phyloP scores from a whole-genome alignment of 2,113 vertebrate genomes.

The Callorhinus ursinus region DNA sequence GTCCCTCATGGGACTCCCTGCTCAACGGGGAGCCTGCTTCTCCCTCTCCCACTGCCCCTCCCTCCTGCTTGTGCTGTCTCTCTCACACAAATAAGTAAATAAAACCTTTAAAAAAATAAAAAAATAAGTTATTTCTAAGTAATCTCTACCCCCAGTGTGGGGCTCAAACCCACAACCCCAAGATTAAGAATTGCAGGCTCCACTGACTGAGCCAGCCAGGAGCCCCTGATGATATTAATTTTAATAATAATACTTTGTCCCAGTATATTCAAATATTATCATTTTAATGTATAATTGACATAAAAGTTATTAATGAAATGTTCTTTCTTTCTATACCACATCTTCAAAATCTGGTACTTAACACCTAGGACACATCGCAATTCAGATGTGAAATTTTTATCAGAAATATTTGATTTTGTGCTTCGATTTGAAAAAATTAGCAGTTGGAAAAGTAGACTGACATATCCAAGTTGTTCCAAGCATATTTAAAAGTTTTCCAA shows the following conservation, averaged over 20 bases:
- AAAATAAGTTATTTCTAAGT: neutral
- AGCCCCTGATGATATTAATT: neutral
- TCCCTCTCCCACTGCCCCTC: too few species aligned
- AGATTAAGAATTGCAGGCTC: neutral
- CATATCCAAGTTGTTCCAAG: neutral
- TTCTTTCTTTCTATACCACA: neutral
- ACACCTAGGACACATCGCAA: neutral
- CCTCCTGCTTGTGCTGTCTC: too few species aligned
- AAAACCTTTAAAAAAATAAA: too few species aligned
- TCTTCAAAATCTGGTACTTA: neutral
- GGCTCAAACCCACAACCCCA: neutral
- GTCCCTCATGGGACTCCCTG: too few species aligned
- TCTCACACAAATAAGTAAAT: too few species aligned
- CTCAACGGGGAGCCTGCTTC: too few species aligned
- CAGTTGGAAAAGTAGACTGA: neutral
- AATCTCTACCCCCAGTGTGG: neutral
- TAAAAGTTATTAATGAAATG: slow-evolving; percentile 13
- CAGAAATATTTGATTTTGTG: neutral
- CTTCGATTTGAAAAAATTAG: neutral
- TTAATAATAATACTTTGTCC: neutral
- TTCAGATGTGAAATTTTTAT: neutral
- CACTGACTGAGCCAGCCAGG: neutral
- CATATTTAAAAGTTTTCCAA: neutral
- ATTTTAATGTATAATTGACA: neutral
- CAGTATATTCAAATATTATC: neutral